These are phyloP conservation scores for Rhombomys opimus DNA, from an alignment of 2,113 vertebrate genomes.

Conservation along the genomic window DNA sequence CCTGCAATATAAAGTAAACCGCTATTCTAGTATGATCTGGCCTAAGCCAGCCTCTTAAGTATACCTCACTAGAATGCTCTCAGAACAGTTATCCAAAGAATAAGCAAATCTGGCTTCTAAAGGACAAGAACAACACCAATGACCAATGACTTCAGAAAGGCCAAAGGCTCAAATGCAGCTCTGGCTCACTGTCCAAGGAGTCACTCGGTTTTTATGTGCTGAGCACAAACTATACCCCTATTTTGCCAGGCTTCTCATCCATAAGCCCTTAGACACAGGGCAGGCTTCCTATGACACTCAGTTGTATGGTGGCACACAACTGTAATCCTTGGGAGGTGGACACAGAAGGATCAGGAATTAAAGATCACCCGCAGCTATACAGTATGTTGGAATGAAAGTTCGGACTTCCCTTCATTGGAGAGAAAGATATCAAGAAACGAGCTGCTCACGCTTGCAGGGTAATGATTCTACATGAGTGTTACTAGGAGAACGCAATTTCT, in stretches of 20 bases:
- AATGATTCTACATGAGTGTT: not conserved
- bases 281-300: not conserved
- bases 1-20: slow-evolving; percentile 55
- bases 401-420: not conserved
- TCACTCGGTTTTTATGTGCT: not conserved
- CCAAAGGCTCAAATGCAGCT: not conserved
- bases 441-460: not conserved
- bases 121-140: slow-evolving; percentile 8
- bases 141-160: not conserved
- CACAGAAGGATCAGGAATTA: not conserved
- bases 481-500: not conserved
- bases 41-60: slow-evolving; percentile 35
- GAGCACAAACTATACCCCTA: not conserved
- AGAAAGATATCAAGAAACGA: slow-evolving; percentile 30
- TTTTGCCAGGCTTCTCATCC: not conserved
- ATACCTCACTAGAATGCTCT: slow-evolving; percentile 27
- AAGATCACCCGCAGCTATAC: not conserved
- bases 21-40: slow-evolving; percentile 37
- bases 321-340: not conserved
- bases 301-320: not conserved
- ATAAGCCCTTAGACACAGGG: not conserved
- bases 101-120: slow-evolving; percentile 45
- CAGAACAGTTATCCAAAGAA: slow-evolving; percentile 57
- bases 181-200: not conserved
- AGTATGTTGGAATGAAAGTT: not conserved